Base-by-base conservation (phyloP, 2,113 vertebrate species). In the Chionomys nivalis region DNA sequence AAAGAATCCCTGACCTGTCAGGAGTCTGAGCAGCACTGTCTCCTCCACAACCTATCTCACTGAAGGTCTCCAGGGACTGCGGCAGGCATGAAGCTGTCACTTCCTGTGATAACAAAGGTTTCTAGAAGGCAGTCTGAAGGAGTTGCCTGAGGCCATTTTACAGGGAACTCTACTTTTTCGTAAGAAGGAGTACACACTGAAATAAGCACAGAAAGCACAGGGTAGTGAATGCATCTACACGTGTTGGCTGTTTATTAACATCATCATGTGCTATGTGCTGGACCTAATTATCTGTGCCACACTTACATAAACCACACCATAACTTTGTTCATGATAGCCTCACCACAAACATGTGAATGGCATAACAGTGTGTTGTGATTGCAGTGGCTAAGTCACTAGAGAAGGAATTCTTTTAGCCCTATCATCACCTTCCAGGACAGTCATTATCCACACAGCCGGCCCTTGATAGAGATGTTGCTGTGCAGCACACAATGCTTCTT, bases 281-380 rank as follows among this genome's bases (percentile, higher is more conserved):
- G 9, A 42, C 21, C 12, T 6, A 81, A 19, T 21, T 44, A 66
- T 39, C 33, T 63, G 66, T 76, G 61, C 19, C 47, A 21, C 7
- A 2, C 47, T 65, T 9, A 24, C 11, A 24, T 2, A 17, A n/a
- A 3, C 36, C 14, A 24, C 11, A 4, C 6, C 61, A n/a, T 9
- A 58, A 13, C 12, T 65, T 52, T 52, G 17, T 36, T 55, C 83
- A 42, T 3, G 19, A 28, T 16, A 78, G 11, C n/a, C 21, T 7
- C 21, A 66, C 7, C 36, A 44, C 28, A 65, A 26, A 39, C 1
- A 3, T 21, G 17, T 33, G 36, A 65, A 2, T n/a, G 42, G 3
- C 14, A 1, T 8, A 6, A 28, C 11, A 19, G 36, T 23, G 8
- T 33, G 33, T 23, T 42, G 11, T 39, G 33, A 49, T 33, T 19